phyloP scores from a whole-genome alignment of 2,113 vertebrate species.

The Polyodon spathula region DNA sequence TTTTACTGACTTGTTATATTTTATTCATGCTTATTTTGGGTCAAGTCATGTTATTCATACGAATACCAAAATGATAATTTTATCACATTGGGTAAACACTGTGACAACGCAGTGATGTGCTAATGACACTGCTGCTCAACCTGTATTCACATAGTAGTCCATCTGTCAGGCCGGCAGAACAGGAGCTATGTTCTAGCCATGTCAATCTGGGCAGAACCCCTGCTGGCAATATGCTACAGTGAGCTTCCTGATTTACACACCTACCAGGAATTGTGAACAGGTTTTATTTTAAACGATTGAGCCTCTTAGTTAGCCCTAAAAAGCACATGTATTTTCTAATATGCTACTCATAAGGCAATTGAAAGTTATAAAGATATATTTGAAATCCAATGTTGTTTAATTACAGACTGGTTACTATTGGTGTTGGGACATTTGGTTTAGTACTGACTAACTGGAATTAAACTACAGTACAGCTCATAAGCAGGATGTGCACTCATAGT shows the following conservation, averaged over 20 bases:
- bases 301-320: too few relatives aligned
- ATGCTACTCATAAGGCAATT: too few relatives aligned
- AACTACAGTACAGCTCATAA: too few relatives aligned
- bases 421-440: too few relatives aligned
- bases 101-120: slow-evolving; percentile 4
- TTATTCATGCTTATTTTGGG: slow-evolving; percentile 6
- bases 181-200: neutral
- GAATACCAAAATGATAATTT: neutral
- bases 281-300: too few relatives aligned
- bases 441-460: too few relatives aligned
- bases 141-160: neutral
- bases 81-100: slow-evolving; percentile 10
- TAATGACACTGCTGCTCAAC: neutral
- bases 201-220: neutral
- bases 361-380: too few relatives aligned
- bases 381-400: too few relatives aligned
- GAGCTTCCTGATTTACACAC: neutral
- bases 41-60: neutral
- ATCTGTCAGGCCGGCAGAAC: neutral
- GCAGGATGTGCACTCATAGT: too few relatives aligned
- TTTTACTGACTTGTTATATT: slow-evolving; percentile 5
- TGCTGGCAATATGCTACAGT: neutral
- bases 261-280: too few relatives aligned
- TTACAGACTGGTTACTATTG: too few relatives aligned
- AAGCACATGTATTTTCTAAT: too few relatives aligned